Evolutionary conservation across 2,888 invertebrate genomes (phyloP), one percentile per base, ranked within the genome.

Genomic region (Phanerotoma sp.): DNA sequence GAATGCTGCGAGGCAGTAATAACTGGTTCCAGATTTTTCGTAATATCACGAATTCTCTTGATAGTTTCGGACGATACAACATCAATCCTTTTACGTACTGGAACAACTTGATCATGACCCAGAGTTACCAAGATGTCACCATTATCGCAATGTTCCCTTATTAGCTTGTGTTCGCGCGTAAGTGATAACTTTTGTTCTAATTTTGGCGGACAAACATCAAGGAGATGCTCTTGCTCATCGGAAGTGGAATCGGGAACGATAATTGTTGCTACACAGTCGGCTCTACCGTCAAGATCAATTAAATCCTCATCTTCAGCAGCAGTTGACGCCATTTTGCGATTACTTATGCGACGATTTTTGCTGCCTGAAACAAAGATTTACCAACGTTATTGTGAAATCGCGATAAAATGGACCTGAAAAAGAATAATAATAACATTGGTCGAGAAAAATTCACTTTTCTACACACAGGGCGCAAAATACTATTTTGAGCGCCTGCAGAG

Each of bases 11-110:
- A 56, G 10, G 53, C 58, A 5, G 56, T 56, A 30, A 75, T 75
- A 5, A 76, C 74, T 4, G 74, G 75, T 51, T 76, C 76, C 4
- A 75, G 60, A 48, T 77, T 74, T 48, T 68, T 73, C 11, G 76
- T 76, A 30, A 77, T 77, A 49, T 75, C 72, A 9, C 74, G 70
- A 4, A 77, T 67, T 10, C 76, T 62, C 49, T 74, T 76, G 25
- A 77, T 76, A 21, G 76, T 77, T 54, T 77, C 75, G 25, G 70
- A 71, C 3, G 75, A 76, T 2, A 76, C 76, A 0, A 77, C 75
- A 58, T 77, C 77, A 57, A 77, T 77, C 21, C 75, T 65, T 47
- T 73, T 75, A 3, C 67, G 63, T 2, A 69, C 63, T 7, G 77
- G 75, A 1, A 75, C 71, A 7, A 75, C 69, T 51, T 76, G 71